Conservation (phyloP, 2,113 vertebrate species). For the Aptenodytes forsteri region DNA sequence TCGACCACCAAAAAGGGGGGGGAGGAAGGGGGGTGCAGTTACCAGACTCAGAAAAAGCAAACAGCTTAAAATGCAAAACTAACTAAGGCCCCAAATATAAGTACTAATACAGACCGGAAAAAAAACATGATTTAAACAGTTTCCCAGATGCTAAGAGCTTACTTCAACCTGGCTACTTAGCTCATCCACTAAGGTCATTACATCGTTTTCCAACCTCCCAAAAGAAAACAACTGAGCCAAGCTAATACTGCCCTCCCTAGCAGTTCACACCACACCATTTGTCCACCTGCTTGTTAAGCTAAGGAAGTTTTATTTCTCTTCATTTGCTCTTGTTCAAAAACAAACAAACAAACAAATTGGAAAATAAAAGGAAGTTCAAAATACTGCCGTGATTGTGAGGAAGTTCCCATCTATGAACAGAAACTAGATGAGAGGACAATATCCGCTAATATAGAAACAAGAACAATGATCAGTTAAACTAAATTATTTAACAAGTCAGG, state of each 20-base stretch:
- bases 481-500: neutral
- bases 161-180: neutral
- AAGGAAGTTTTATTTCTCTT: neutral
- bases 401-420: neutral
- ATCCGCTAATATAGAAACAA: neutral
- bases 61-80: neutral
- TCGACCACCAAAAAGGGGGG: no score
- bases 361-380: neutral
- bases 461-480: neutral
- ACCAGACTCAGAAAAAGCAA: neutral
- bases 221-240: neutral
- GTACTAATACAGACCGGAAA: neutral
- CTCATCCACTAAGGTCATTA: neutral
- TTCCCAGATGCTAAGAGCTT: neutral
- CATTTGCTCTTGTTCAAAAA: neutral
- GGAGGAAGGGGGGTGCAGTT: accelerated
- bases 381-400: neutral
- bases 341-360: neutral
- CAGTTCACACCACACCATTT: neutral
- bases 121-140: neutral
- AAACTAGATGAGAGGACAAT: neutral
- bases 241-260: neutral
- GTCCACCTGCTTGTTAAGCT: neutral
- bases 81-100: neutral
- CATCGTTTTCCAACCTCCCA: neutral